Percentiles rank a stretch among this genome's conserved stretches.
These are phyloP conservation scores for Danio aesculapii DNA, from an alignment of 2,797 vertebrate species.

Conservation along the genomic window DNA sequence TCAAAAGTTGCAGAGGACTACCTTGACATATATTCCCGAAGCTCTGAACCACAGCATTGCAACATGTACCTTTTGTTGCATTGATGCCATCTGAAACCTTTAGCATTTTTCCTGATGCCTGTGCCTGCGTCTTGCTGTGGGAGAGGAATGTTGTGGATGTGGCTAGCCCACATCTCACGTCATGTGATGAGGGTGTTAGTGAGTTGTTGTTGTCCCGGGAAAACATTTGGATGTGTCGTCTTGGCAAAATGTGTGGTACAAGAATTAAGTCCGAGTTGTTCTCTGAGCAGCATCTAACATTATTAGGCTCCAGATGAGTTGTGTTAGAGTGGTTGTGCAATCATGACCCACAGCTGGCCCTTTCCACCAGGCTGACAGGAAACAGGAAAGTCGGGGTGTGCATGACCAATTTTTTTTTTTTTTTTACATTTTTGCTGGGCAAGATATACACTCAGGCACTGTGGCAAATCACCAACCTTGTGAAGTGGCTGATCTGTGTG, in stretches of 20 bases:
- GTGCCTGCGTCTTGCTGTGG: neutral
- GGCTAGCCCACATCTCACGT: constrained; percentile 18
- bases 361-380: constrained; percentile 50
- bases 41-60: neutral
- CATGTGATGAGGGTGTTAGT: constrained; percentile 34
- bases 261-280: constrained; percentile 16
- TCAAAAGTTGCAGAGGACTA: neutral
- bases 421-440: constrained; percentile 10
- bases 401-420: constrained; percentile 36
- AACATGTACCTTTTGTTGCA: neutral
- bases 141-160: constrained; percentile 42
- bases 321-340: constrained; percentile 50
- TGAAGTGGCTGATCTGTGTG: neutral
- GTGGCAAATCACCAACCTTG: constrained; percentile 29
- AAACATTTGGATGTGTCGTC: constrained; percentile 32
- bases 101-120: neutral
- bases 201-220: constrained; percentile 24
- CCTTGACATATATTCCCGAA: neutral
- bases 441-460: neutral
- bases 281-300: constrained; percentile 37
- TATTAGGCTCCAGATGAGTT: constrained; percentile 39
- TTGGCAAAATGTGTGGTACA: constrained; percentile 11
- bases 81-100: neutral
- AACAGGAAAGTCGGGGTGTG: constrained; percentile 60
- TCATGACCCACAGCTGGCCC: constrained; percentile 41